Evolutionary conservation across 2,797 vertebrate species (phyloP), one percentile per base, ranked within the genome.

Genomic region (Falco berigora): DNA sequence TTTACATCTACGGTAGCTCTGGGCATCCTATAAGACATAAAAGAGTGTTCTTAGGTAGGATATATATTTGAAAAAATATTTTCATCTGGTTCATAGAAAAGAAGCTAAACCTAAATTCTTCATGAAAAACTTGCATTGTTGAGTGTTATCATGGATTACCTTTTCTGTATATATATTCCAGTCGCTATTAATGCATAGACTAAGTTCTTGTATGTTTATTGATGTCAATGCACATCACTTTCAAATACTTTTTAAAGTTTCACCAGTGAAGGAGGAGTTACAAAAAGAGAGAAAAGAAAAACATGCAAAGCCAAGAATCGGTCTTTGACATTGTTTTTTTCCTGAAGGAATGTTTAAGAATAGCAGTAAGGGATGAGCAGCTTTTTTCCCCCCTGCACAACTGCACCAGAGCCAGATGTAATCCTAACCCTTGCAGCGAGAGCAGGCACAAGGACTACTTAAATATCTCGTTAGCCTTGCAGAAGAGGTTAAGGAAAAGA

Each of bases 1-100:
- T 97, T 92, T 89, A 75, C 80, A 96, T 88, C 67, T 84, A 73
- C 58, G 95, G 74, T 95, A 89, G 94, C 82, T 95, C 68, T 81
- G 84, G 74, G 95, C 79, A 93, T 64, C 30, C 36, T 78, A 75
- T 78, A 87, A 90, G 87, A 87, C 66, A 77, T 59, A 94, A 73
- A 93, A 92, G 27, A 66, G 22, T 68, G 62, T 88, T 88, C 56
- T 78, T 86, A 77, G 68, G 72, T 68, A 68, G 53, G 49, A 50
- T 80, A 87, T 32, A 90, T 17, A 79, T 8, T 80, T 17, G 63
- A 47, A 94, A 90, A 96, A 96, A 64, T 88, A 72, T 82, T 86
- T 67, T 63, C 75, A 80, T 73, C 76, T 79, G 8, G 20, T 67
- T 88, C 80, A 50, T 4, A 84, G 59, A 56, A 86, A 71, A 24